Conservation (phyloP, 2,888 invertebrate genomes). For the Mythimna ferrago region DNA sequence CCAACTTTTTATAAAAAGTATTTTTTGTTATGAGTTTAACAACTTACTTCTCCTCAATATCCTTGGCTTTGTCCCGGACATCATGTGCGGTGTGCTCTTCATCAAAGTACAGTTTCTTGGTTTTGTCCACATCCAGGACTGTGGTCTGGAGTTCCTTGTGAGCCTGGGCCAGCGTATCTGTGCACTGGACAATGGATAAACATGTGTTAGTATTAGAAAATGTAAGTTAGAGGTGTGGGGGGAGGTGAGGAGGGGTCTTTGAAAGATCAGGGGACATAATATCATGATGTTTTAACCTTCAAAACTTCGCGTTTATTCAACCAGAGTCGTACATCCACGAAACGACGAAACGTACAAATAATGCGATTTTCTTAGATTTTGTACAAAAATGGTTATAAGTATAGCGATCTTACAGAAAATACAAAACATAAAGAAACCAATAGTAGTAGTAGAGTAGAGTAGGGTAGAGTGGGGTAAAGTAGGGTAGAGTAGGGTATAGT, state of each 20-base stretch:
- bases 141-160: conserved; percentile 97
- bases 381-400: no score
- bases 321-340: no score
- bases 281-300: background rate
- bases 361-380: no score
- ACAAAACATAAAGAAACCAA: no score
- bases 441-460: no score
- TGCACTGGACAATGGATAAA: conserved; percentile 89
- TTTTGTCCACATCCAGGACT: conserved; percentile 97
- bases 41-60: conserved; percentile 97
- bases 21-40: no score
- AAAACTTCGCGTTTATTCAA: no score
- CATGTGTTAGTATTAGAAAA: conserved; percentile 3
- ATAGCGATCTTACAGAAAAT: no score
- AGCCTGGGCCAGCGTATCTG: conserved; percentile 95
- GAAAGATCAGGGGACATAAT: background rate
- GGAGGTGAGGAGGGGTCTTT: background rate
- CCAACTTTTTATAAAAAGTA: no score
- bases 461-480: no score
- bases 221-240: background rate
- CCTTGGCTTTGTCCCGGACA: conserved; percentile 98
- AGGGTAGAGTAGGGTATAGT: no score
- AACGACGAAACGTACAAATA: no score
- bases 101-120: conserved; percentile 98
- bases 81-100: conserved; percentile 99